A percentile compares a stretch with the other conserved stretches of the same genome.
Conservation (phyloP, 1,140 invertebrate genomes). For the Doryteuthis pealeii region DNA sequence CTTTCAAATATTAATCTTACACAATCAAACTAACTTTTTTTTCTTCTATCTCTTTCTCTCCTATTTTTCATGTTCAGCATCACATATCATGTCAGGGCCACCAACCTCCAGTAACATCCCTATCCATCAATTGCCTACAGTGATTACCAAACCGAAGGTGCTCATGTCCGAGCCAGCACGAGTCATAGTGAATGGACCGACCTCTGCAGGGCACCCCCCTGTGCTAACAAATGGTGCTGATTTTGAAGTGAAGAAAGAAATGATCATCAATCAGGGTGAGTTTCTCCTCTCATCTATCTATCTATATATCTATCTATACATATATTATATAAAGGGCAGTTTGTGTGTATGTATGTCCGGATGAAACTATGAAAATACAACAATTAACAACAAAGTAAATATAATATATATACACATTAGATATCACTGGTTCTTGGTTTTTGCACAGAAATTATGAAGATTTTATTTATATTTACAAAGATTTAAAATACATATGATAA, state of each 20-base stretch:
- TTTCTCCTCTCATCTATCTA: neutral
- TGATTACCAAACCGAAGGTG: constrained; percentile 57
- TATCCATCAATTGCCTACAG: constrained; percentile 55
- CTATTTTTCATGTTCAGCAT: constrained; percentile 1
- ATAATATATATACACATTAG: too few species aligned
- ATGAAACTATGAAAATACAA: too few species aligned
- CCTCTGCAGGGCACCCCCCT: constrained; percentile 24
- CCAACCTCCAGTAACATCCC: constrained; percentile 17
- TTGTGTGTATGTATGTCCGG: too few species aligned
- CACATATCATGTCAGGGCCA: constrained; percentile 7
- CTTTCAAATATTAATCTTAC: too few species aligned
- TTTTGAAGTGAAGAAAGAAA: constrained; percentile 53
- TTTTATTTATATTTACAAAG: too few species aligned
- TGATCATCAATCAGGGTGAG: constrained; percentile 35
- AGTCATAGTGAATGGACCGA: constrained; percentile 47
- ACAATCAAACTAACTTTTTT: too few species aligned
- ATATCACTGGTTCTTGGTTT: too few species aligned
- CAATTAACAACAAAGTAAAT: too few species aligned
- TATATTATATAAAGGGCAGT: too few species aligned
- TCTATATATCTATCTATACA: too few species aligned
- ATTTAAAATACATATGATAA: neutral
- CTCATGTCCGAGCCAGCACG: constrained; percentile 45
- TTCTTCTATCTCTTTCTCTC: too few species aligned
- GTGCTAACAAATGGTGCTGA: constrained; percentile 48
- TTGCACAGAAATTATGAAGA: too few species aligned